These are phyloP conservation scores for Xanthostigma xanthostigma DNA, from an alignment of 2,888 invertebrate genomes.

Conservation along the genomic window DNA sequence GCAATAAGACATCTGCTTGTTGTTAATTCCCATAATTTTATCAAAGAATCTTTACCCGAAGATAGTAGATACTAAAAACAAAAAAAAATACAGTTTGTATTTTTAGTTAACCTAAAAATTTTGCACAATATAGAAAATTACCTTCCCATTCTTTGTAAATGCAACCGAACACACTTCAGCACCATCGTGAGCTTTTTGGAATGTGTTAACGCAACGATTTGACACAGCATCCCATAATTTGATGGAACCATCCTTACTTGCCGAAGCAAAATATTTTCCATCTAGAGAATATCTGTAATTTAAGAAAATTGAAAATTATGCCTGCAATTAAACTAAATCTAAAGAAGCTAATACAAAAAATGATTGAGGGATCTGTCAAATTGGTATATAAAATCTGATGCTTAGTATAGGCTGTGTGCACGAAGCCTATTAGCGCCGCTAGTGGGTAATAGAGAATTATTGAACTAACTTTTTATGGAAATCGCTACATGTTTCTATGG, in stretches of 20 bases:
- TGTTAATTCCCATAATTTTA: constrained; percentile 96
- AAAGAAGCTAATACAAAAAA: no score
- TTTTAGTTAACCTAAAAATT: no score
- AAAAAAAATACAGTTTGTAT: neutral
- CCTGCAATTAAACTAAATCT: no score
- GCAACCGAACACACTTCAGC: constrained; percentile 85
- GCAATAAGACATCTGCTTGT: constrained; percentile 94
- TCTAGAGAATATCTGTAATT: constrained; percentile 46
- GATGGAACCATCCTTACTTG: constrained; percentile 83
- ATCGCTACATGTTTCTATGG: no score
- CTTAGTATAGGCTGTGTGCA: no score
- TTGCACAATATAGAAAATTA: constrained; percentile 22
- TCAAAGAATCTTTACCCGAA: constrained; percentile 90
- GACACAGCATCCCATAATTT: constrained; percentile 98
- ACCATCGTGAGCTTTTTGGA: constrained; percentile 86
- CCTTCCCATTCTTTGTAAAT: constrained; percentile 93
- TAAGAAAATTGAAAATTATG: constrained; percentile 8
- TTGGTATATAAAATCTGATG: no score
- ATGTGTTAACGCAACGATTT: constrained; percentile 83
- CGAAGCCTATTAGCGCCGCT: no score
- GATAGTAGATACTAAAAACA: constrained; percentile 73
- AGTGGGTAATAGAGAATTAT: no score
- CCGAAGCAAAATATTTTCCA: constrained; percentile 64
- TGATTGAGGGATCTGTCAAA: no score
- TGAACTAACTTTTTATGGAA: no score